Evolutionary conservation across 1,140 invertebrate genomes (phyloP), one percentile per base, ranked within the genome.

Genomic region (Pogonognathellus flavescens): DNA sequence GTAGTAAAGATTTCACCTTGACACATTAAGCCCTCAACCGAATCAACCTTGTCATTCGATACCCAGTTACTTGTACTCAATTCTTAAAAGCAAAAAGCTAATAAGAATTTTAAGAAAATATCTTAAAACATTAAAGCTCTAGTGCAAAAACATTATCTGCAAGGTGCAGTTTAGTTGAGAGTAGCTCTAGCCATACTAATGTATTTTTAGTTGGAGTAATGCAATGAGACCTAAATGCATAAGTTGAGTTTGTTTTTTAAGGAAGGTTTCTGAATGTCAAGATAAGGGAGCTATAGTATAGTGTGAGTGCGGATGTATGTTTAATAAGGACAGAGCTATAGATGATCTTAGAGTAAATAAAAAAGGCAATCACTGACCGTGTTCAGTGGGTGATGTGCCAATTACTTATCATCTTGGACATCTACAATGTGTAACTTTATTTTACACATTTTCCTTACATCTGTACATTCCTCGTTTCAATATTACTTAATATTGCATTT

Each of bases 41-140:
- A 84, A 84, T 84, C 83, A 84, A 72, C 83, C 83, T 84, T 84
- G 83, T 76, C 83, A 59, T 41, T 66, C 70, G 70, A 76, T 76
- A 76, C 70, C 70, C 70, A 76, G 5, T 76, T 76, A 49, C 70
- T 76, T 76, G 70, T 25, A 76, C 70, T 76, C 70, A 76, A 76
- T 76, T 76, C 70, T 31, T 76, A 50, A 76, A 76, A 4, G 53
- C 31, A 41, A 57, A 57, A 57, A 57, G 9, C 53, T 2, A 57
- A 57, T 14, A n/a, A 57, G 11, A 57, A 2, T 57, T 57, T 57
- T 57, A 14, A 2, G 11, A 57, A 41, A 41, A 41, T 41, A 41
- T 41, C 31, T 66, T 66, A n/a, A n/a, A n/a, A n/a, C n/a, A n/a
- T 60, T 11, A 66, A 66, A 66, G 14, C 5, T 31, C 22, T 66